A percentile compares a stretch with the other conserved stretches of the same genome.
Conservation (phyloP, 2,888 invertebrate species). For the Cartodere bifasciata region DNA sequence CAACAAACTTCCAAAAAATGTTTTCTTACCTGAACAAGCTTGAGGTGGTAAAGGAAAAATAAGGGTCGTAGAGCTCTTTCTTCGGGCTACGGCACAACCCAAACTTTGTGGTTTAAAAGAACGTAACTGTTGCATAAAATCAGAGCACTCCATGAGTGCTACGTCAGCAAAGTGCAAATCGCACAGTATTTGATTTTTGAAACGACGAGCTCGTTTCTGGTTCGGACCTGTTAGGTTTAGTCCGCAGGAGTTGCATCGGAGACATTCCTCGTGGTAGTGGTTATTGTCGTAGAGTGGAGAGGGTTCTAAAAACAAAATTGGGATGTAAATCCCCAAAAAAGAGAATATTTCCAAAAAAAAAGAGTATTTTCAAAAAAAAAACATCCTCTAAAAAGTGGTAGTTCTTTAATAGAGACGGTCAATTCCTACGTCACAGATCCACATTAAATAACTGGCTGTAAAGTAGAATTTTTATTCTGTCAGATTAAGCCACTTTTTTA, state of each 20-base stretch:
- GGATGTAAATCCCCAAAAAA: too few species aligned
- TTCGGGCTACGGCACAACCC: conserved; percentile 86
- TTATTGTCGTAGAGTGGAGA: conserved; percentile 89
- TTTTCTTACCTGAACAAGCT: conserved; percentile 81
- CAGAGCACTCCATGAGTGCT: conserved; percentile 92
- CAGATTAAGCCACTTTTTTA: too few species aligned
- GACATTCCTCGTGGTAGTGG: conserved; percentile 95
- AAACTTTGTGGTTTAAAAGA: conserved; percentile 92
- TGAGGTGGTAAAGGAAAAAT: conserved; percentile 90
- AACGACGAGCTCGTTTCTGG: conserved; percentile 47
- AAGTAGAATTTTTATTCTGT: too few species aligned
- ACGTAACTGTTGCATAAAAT: conserved; percentile 93
- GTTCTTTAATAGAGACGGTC: too few species aligned
- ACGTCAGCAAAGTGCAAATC: conserved; percentile 94
- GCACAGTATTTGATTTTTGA: conserved; percentile 87
- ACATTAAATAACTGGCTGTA: too few species aligned
- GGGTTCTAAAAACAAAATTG: conserved; percentile 55
- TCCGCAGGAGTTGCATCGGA: conserved; percentile 91
- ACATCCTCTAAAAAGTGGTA: too few species aligned
- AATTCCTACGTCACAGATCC: too few species aligned
- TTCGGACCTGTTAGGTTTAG: conserved; percentile 86
- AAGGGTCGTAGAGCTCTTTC: conserved; percentile 87
- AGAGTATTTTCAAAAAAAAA: too few species aligned
- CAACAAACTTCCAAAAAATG: too few species aligned
- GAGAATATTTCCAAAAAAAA: too few species aligned